Evolutionary conservation across 2,888 invertebrate genomes (phyloP).

Genomic region (Lottia scabra): DNA sequence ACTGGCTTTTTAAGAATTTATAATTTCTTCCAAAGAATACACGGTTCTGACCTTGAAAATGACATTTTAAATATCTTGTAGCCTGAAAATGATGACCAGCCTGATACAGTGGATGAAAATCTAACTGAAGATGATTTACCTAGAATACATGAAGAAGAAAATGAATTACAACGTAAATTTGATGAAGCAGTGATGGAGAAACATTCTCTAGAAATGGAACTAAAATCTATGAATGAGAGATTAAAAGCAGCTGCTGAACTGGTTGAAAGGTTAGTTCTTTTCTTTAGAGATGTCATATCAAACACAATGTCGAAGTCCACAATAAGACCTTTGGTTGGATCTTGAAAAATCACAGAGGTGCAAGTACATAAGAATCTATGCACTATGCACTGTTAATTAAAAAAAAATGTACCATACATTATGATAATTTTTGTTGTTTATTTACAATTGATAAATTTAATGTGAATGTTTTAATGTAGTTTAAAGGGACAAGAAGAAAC

Average conservation of each 20-base stretch:
- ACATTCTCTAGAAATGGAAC: slow-evolving; percentile 65
- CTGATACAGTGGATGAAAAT: slow-evolving; percentile 50
- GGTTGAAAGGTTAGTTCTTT: slow-evolving; percentile 53
- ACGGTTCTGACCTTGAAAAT: slow-evolving; percentile 8
- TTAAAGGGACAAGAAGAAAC: slow-evolving; percentile 61
- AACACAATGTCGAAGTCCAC: no score
- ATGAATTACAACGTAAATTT: slow-evolving; percentile 62
- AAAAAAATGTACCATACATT: no score
- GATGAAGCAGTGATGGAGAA: slow-evolving; percentile 67
- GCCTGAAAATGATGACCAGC: slow-evolving; percentile 37
- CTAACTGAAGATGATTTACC: slow-evolving; percentile 63
- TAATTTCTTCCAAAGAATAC: background rate
- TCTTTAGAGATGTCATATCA: no score
- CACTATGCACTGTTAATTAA: no score
- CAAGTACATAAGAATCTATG: no score
- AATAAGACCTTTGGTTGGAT: no score
- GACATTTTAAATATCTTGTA: slow-evolving; percentile 3
- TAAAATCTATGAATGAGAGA: slow-evolving; percentile 66
- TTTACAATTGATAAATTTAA: background rate
- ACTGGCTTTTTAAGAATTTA: background rate
- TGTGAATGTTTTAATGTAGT: slow-evolving; percentile 37
- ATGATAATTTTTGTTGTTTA: no score
- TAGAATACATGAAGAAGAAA: slow-evolving; percentile 60
- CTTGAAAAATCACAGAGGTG: no score
- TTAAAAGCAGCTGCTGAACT: slow-evolving; percentile 65